Evolutionary conservation across 2,797 vertebrate genomes (phyloP).

Genomic region (Loriculus beryllinus): DNA sequence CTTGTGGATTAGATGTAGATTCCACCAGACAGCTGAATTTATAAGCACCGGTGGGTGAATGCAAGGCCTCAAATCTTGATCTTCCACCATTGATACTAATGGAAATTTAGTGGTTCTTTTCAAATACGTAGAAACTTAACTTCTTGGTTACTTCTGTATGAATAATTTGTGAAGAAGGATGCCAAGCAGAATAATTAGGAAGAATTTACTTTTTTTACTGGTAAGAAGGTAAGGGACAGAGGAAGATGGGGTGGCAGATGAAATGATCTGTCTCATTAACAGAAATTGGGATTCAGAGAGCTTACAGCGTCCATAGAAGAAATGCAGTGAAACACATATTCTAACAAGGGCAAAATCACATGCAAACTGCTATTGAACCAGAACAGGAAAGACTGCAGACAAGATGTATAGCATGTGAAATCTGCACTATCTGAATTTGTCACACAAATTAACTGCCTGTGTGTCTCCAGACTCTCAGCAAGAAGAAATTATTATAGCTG

Average conservation of each 20-base stretch:
- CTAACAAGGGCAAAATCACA: background rate
- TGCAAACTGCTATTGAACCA: background rate
- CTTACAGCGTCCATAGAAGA: background rate
- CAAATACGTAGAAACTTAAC: background rate
- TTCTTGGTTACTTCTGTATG: background rate
- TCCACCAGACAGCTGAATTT: background rate
- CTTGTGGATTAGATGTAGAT: background rate
- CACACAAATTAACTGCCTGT: background rate
- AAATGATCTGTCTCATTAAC: background rate
- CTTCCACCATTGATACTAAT: background rate
- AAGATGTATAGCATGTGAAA: background rate
- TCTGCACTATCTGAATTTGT: background rate
- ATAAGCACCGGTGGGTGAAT: background rate
- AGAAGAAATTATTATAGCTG: constrained; percentile 13
- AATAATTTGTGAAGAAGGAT: background rate
- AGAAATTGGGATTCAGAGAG: background rate
- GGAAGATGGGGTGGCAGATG: background rate
- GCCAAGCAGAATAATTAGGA: background rate
- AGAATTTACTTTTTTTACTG: background rate
- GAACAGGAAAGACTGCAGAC: background rate
- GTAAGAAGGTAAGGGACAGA: background rate
- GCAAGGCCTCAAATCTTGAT: background rate
- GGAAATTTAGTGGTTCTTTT: background rate
- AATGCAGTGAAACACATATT: background rate
- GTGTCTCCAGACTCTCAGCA: background rate